Evolutionary conservation across 92 coral and sea anemone species (phyloP).

Genomic region (Palythoa caribaeorum): DNA sequence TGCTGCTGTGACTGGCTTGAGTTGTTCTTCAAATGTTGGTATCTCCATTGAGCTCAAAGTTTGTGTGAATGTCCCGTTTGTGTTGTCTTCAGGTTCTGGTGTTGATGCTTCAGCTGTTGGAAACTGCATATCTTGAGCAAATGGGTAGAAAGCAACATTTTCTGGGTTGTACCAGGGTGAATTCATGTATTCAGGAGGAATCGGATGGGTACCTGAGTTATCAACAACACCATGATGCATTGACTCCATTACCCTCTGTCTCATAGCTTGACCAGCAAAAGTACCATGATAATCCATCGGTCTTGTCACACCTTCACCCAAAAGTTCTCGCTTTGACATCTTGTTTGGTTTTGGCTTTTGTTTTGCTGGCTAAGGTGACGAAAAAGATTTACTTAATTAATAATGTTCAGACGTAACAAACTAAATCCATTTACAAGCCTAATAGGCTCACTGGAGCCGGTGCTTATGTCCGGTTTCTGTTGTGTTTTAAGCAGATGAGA

Average conservation of each 20-base stretch:
- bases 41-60: slow-evolving; percentile 87
- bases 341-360: slow-evolving; percentile 80
- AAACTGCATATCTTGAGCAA: slow-evolving; percentile 50
- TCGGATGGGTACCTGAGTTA: slow-evolving; percentile 45
- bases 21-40: slow-evolving; percentile 97
- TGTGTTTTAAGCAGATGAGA: too few species aligned
- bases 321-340: slow-evolving; percentile 86
- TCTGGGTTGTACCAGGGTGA: slow-evolving; percentile 80
- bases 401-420: neutral
- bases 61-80: slow-evolving; percentile 70
- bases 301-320: slow-evolving; percentile 95
- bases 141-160: slow-evolving; percentile 54
- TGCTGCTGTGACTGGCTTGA: slow-evolving; percentile 87
- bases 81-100: slow-evolving; percentile 74
- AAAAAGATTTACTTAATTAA: neutral
- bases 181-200: slow-evolving; percentile 50
- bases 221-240: slow-evolving; percentile 70
- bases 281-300: slow-evolving; percentile 64
- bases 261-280: slow-evolving; percentile 50
- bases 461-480: too few species aligned
- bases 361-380: slow-evolving; percentile 55
- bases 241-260: slow-evolving; percentile 74
- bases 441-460: too few species aligned
- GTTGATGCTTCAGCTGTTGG: slow-evolving; percentile 93
- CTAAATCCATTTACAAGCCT: neutral